phyloP scores from a whole-genome alignment of 2,113 vertebrate genomes.

The Nerophis lumbriciformis region DNA sequence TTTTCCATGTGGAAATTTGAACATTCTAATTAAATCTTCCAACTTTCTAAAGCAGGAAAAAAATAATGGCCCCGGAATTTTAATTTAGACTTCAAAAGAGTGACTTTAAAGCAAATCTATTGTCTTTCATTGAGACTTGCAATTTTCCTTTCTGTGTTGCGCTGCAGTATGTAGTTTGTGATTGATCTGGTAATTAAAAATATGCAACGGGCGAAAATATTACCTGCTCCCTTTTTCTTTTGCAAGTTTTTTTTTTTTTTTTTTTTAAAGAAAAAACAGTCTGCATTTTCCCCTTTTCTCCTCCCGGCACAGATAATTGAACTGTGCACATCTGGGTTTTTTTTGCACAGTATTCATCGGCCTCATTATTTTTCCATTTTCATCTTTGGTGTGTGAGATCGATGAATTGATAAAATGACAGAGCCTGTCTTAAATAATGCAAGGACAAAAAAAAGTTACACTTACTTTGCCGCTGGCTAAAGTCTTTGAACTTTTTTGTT shows the following conservation, averaged over 20 bases:
- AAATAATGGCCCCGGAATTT: slow-evolving; percentile 76
- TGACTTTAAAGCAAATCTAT: slow-evolving; percentile 82
- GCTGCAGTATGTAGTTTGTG: slow-evolving; percentile 69
- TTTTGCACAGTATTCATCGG: slow-evolving; percentile 67
- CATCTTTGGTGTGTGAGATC: slow-evolving; percentile 79
- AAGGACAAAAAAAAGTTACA: slow-evolving; percentile 74
- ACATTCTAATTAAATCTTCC: slow-evolving; percentile 79
- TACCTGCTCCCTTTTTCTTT: slow-evolving; percentile 68
- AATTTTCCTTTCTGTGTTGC: slow-evolving; percentile 71
- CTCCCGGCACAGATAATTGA: slow-evolving; percentile 75
- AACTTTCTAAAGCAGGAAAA: slow-evolving; percentile 69
- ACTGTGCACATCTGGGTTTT: slow-evolving; percentile 82
- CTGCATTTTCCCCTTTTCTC: slow-evolving; percentile 61
- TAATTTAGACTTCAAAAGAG: slow-evolving; percentile 82
- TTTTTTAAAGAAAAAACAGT: slow-evolving; percentile 77
- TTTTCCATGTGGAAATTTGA: slow-evolving; percentile 71
- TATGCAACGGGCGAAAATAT: slow-evolving; percentile 79
- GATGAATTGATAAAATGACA: slow-evolving; percentile 82
- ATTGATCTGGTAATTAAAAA: slow-evolving; percentile 84
- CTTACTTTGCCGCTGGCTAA: slow-evolving; percentile 70
- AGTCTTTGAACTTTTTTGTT: slow-evolving; percentile 73
- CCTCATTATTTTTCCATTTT: slow-evolving; percentile 83
- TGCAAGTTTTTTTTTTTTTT: slow-evolving; percentile 43
- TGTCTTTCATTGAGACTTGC: slow-evolving; percentile 80
- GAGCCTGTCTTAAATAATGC: slow-evolving; percentile 80